Base-by-base conservation (phyloP, 1,140 invertebrate species). In the Nomia melanderi region DNA sequence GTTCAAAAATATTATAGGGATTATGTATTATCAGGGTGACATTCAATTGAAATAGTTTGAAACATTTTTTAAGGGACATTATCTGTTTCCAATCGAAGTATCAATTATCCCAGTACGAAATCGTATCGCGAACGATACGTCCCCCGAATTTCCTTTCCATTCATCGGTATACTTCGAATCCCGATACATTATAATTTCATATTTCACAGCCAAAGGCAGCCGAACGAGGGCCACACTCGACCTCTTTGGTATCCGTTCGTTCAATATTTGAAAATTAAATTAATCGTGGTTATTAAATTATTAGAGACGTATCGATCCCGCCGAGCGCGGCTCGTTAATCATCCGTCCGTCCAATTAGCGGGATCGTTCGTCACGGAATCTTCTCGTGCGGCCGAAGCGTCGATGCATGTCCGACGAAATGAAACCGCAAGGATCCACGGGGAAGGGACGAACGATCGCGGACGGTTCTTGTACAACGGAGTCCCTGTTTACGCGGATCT, bases 261-360 rank as follows among this genome's bases (percentile, higher is more conserved):
- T 33, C 64, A 60, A 69, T 76, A 39, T 76, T 69, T 57, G 64
- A 29, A 69, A 76, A 76, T 76, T 76, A 69, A 76, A 76, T 69
- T 76, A 76, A 59, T 59, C 64, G 54, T 9, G 54, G 73, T 69
- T 76, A 76, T 69, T 76, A 76, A 76, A 76, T 76, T 76, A 76
- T 76, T 59, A 69, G 65, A 41, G 65, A 69, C 65, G 54, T 47
- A 76, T 76, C 73, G 65, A 76, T 76, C 73, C 36, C 39, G 6
- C 8, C 54, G 29, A 20, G 11, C 4, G 64, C 23, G 12, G 73
- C 73, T 76, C 73, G 73, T 76, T 69, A 76, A 69, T 76, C 73
- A 76, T 60, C 65, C 73, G 39, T 76, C 65, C 65, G 73, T 76
- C 73, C 64, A 76, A 76, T 76, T 76, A 76, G 39, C 65, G 9